These are phyloP conservation scores for Hystrix brachyura DNA, from an alignment of 2,113 vertebrate genomes.

Conservation along the genomic window DNA sequence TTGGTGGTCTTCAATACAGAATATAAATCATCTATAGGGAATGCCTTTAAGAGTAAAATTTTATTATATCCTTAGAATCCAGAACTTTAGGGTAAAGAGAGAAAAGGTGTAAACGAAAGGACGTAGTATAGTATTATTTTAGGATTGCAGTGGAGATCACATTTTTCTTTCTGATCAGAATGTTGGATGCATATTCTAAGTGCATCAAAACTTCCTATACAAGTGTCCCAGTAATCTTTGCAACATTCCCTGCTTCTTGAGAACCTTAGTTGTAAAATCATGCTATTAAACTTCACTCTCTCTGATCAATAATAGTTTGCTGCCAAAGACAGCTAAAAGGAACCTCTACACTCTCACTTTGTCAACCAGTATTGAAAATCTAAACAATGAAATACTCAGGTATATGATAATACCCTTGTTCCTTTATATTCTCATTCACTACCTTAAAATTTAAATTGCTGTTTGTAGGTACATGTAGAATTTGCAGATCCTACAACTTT, in stretches of 20 bases:
- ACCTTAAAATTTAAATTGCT: slow-evolving; percentile 68
- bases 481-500: slow-evolving; percentile 73
- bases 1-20: slow-evolving; percentile 28
- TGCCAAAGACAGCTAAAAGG: background rate
- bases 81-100: slow-evolving; percentile 20
- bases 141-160: background rate
- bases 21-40: background rate
- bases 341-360: background rate
- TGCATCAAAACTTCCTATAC: background rate
- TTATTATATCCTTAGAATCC: slow-evolving; percentile 25
- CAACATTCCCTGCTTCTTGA: background rate
- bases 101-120: background rate
- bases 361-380: background rate
- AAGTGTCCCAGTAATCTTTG: background rate
- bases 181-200: background rate
- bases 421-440: background rate
- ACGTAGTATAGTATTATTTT: background rate
- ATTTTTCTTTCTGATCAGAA: background rate
- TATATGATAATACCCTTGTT: background rate
- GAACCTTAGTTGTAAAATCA: background rate
- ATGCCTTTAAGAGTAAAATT: slow-evolving; percentile 30
- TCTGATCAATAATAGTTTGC: background rate
- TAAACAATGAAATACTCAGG: background rate
- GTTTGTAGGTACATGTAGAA: slow-evolving; percentile 60
- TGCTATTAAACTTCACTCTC: background rate